These are phyloP conservation scores for Alloplasta piceator DNA, from an alignment of 2,888 invertebrate species.

Conservation along the genomic window DNA sequence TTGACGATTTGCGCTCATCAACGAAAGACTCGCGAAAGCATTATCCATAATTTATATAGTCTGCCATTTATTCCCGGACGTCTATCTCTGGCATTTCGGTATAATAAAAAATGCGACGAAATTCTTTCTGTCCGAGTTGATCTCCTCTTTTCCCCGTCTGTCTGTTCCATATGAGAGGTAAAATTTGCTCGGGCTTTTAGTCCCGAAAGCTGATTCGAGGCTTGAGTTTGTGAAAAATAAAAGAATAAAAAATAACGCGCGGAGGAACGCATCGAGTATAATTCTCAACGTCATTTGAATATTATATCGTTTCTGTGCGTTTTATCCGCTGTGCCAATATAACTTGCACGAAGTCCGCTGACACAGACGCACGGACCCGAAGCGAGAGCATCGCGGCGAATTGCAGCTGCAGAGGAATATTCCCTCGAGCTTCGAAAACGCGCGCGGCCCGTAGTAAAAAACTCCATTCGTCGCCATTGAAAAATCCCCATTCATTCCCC, in stretches of 20 bases:
- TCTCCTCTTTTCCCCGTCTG: background rate
- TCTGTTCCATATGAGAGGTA: background rate
- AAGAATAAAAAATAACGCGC: conserved; percentile 2
- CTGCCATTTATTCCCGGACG: too few species aligned
- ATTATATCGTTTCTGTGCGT: conserved; percentile 63
- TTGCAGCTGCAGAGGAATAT: conserved; percentile 42
- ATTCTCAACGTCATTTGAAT: conserved; percentile 68
- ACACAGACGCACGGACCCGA: background rate
- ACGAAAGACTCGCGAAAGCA: too few species aligned
- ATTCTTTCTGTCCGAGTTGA: background rate
- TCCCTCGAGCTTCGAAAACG: conserved; percentile 41
- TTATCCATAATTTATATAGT: too few species aligned
- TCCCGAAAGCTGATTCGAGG: background rate
- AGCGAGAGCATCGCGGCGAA: too few species aligned
- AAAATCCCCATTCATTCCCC: too few species aligned
- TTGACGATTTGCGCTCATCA: too few species aligned
- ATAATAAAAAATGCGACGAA: background rate
- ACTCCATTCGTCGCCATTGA: too few species aligned
- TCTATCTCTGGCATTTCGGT: background rate
- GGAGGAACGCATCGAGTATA: conserved; percentile 45
- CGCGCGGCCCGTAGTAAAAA: too few species aligned
- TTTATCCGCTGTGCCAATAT: conserved; percentile 21
- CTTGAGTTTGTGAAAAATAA: conserved; percentile 11
- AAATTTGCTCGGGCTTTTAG: background rate
- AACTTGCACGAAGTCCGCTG: conserved; percentile 34